Evolutionary conservation across 2,797 vertebrate species (phyloP).

Genomic region (Lagocephalus sceleratus): DNA sequence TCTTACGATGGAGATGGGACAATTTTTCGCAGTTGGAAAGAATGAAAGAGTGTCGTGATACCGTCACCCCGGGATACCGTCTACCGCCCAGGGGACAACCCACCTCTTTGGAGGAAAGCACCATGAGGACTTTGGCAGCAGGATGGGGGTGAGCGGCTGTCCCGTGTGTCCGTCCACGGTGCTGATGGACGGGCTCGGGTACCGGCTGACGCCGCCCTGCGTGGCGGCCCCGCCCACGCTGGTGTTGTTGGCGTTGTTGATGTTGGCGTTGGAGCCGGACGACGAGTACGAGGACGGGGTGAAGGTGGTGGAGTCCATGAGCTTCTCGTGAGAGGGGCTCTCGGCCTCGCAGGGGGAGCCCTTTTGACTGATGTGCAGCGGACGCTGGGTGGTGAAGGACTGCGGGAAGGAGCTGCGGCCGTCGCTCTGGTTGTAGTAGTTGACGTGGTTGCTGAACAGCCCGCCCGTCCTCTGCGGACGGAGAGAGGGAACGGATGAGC

Average conservation of each 20-base stretch:
- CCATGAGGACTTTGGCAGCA: constrained; percentile 86
- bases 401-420: constrained; percentile 90
- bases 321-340: constrained; percentile 93
- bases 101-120: constrained; percentile 92
- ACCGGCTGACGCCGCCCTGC: constrained; percentile 68
- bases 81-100: constrained; percentile 1
- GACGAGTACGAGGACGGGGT: constrained; percentile 97
- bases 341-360: constrained; percentile 88
- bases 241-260: constrained; percentile 99
- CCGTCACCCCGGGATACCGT: too few relatives aligned
- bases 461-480: constrained; percentile 86
- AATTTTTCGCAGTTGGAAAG: too few relatives aligned
- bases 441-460: constrained; percentile 95
- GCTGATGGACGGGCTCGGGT: constrained; percentile 84
- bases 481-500: background rate
- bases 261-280: constrained; percentile 96
- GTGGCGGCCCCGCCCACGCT: constrained; percentile 73
- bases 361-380: constrained; percentile 94
- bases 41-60: too few relatives aligned
- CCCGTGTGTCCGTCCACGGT: constrained; percentile 86
- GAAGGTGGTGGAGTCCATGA: constrained; percentile 94
- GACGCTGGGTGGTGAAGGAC: constrained; percentile 95
- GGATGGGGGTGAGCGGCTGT: constrained; percentile 83
- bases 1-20: too few relatives aligned
- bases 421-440: constrained; percentile 94